Percentiles rank a stretch among this genome's conserved stretches.
Conservation (phyloP, 1,140 invertebrate species). For the Agrypnia vestita region DNA sequence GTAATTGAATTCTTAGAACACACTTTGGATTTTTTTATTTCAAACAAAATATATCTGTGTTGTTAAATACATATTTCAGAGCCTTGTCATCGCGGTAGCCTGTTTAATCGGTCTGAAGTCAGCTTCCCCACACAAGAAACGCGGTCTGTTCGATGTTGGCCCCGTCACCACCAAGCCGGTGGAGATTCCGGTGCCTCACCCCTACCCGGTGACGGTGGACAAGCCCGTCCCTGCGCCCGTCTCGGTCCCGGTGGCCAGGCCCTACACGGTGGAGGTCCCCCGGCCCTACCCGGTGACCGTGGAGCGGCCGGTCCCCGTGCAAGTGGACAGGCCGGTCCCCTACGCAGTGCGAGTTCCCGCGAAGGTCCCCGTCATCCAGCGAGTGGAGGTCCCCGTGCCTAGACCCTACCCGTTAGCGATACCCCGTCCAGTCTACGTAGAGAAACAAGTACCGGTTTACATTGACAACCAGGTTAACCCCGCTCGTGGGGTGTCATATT, state of each 20-base stretch:
- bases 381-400: conserved; percentile 60
- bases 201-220: conserved; percentile 54
- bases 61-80: conserved; percentile 47
- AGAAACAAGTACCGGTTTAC: conserved; percentile 67
- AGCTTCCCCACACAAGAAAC: conserved; percentile 54
- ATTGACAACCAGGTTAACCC: conserved; percentile 10
- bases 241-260: conserved; percentile 52
- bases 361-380: conserved; percentile 63
- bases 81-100: conserved; percentile 30
- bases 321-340: conserved; percentile 62
- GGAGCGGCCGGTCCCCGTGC: conserved; percentile 63
- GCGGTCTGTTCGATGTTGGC: conserved; percentile 50
- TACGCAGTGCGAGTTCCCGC: conserved; percentile 62
- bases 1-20: too few relatives aligned
- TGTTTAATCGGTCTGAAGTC: conserved; percentile 39
- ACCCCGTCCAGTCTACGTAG: conserved; percentile 68
- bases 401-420: conserved; percentile 61
- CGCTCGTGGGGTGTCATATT: conserved; percentile 12
- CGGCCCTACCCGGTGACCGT: conserved; percentile 64
- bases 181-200: conserved; percentile 49
- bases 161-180: conserved; percentile 56
- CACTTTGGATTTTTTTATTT: too few relatives aligned
- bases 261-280: conserved; percentile 46
- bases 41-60: too few relatives aligned
- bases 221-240: conserved; percentile 43